Base-by-base conservation (phyloP, 2,797 vertebrate genomes). In the Lophius americanus region DNA sequence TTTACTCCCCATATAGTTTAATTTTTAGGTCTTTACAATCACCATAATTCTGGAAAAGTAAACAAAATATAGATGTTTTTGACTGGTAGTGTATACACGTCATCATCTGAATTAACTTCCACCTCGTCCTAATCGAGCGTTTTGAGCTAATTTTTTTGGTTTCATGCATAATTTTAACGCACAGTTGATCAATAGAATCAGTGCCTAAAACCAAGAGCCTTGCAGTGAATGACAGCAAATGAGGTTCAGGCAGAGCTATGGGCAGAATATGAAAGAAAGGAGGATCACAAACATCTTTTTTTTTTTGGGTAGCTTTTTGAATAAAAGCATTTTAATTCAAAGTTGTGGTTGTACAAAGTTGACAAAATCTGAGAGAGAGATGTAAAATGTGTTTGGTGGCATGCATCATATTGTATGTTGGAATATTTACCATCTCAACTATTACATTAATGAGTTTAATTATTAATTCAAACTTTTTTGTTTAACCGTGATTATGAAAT, bases 161-260 rank as follows among this genome's bases (percentile, higher is more conserved):
- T 70, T 69, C 62, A 58, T 75, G 64, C 50, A 75, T 42, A 42
- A 33, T 39, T 58, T 78, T 38, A 70, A 73, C 46, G 64, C 70
- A 64, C 53, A 64, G 56, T 58, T 79, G 60, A 81, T 85, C 49
- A 60, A 64, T 74, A 73, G 81, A 79, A 77, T 65, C 47, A 56
- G 85, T 90, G 88, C 88, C 87, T 90, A 82, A 88, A 87, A 86
- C 83, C 76, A 82, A 68, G 58, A 87, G 85, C 86, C 86, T 86
- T 89, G 81, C 73, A 66, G 70, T 78, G 51, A 72, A 82, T 64
- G 58, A 76, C 73, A 76, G 57, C 51, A 6, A 72, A 57, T 55
- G 59, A 68, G 61, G 60, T 73, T 66, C 67, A 65, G 8, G 33
- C 47, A 41, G 23, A 61, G 61, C 39, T 68, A 43, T 53, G 35